Evolutionary conservation across 2,113 vertebrate genomes (phyloP), one percentile per base, ranked within the genome.

Genomic region (Paraplagusia blochii): DNA sequence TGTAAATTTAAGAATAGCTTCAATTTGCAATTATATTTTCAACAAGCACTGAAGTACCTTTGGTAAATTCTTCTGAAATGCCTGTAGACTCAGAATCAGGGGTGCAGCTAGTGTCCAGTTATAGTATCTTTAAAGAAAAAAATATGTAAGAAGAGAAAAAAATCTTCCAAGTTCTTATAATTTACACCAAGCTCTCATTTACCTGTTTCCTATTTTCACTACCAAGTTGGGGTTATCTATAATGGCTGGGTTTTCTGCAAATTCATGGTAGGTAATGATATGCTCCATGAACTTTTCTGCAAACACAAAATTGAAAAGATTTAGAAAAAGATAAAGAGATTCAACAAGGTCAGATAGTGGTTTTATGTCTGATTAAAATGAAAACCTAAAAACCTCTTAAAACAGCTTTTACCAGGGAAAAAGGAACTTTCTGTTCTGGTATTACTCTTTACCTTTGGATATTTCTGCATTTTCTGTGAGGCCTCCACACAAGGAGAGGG

Each of bases 181-280:
- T 16, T 19, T 58, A 60, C 11, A 1, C 36, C 13, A 34, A 56
- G 64, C 36, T n/a, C 18, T 36, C 45, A 62, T 83, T 72, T 76
- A 92, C 90, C 91, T 87, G 76, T 91, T 91, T 66, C 80, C 88
- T 77, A 99, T 95, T 80, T 93, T 91, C 78, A 99, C 94, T 43
- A 99, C 96, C 66, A 99, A 85, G 84, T 99, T 97, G 36, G 93
- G 97, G 83, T 97, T 98, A 83, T 99, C 97, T 82, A 99, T 99
- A 69, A 99, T 93, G 58, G 95, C 94, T 67, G 97, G 97, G 74
- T 93, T 98, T 85, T 99, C 96, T 62, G 95, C 92, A 93, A 99
- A 98, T 81, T 98, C 94, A 17, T 94, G 90, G 36, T 98, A 98
- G 47, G 94, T 95, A 84, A 99, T 94, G 79, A 98, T 93, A 69